Percentiles rank a stretch among this genome's conserved stretches.
Evolutionary conservation across 2,113 vertebrate genomes (phyloP).

Genomic region (Pyxicephalus adspersus): DNA sequence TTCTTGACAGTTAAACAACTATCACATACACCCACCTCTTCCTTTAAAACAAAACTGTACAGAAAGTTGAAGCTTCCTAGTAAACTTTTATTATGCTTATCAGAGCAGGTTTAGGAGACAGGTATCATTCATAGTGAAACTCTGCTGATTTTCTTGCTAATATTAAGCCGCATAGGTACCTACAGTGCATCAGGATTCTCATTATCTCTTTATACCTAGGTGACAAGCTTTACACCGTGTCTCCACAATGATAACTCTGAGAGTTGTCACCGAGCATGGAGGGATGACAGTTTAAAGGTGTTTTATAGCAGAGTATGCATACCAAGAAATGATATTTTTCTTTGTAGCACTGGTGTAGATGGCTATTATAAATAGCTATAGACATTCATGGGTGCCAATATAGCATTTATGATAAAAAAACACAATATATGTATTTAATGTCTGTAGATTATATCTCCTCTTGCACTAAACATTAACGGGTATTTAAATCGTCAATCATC

Average conservation of each 20-base stretch:
- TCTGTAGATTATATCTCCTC: too few species aligned
- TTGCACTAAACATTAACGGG: too few species aligned
- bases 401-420: too few species aligned
- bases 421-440: too few species aligned
- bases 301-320: neutral
- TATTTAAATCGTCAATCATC: too few species aligned
- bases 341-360: neutral
- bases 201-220: constrained; percentile 40
- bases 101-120: constrained; percentile 6
- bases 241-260: constrained; percentile 25
- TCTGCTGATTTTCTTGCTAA: constrained; percentile 25
- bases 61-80: neutral
- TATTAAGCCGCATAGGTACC: constrained; percentile 25
- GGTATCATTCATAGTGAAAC: constrained; percentile 2
- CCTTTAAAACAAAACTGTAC: neutral
- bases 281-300: constrained; percentile 36
- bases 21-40: neutral
- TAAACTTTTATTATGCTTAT: constrained; percentile 18
- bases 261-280: constrained; percentile 34
- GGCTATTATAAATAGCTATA: neutral
- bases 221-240: constrained; percentile 39
- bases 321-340: neutral
- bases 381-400: too few species aligned
- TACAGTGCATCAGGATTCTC: constrained; percentile 43
- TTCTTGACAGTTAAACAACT: neutral